phyloP scores from a whole-genome alignment of 2,888 invertebrate genomes.

The Notodonta dromedarius region DNA sequence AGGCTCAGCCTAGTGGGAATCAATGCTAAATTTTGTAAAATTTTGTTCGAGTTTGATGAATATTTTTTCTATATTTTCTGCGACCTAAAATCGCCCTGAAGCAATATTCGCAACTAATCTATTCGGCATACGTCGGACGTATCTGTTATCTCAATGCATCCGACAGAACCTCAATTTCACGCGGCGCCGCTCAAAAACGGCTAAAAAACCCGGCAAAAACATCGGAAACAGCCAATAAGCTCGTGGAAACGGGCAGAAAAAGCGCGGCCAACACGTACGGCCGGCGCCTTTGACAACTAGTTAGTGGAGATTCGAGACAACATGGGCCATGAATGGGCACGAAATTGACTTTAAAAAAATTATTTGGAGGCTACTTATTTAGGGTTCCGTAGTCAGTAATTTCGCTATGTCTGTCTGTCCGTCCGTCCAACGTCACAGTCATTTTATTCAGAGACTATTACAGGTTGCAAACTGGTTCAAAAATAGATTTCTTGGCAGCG shows the following conservation, averaged over 20 bases:
- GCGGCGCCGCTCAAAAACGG: conserved; percentile 40
- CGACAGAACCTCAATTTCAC: conserved; percentile 43
- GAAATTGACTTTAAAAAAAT: background rate
- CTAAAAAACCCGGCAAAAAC: conserved; percentile 25
- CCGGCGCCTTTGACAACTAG: conserved; percentile 13
- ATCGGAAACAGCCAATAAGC: conserved; percentile 10
- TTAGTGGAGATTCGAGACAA: conserved; percentile 5
- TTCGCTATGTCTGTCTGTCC: too few species aligned
- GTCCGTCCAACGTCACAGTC: too few species aligned
- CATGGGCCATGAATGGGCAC: background rate
- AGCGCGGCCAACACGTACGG: conserved; percentile 5
- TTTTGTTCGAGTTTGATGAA: too few species aligned
- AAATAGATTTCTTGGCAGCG: too few species aligned
- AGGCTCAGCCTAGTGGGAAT: too few species aligned
- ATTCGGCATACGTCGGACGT: conserved; percentile 8
- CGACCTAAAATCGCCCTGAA: background rate
- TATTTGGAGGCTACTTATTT: background rate
- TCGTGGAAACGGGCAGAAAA: conserved; percentile 20
- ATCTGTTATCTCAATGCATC: conserved; percentile 33
- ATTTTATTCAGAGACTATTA: too few species aligned
- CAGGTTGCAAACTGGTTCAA: too few species aligned
- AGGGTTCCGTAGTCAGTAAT: too few species aligned
- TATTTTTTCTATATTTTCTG: too few species aligned
- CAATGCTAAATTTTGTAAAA: too few species aligned
- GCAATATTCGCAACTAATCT: conserved; percentile 2